phyloP scores from a whole-genome alignment of 2,797 vertebrate genomes.

The Chrysocyon brachyurus region DNA sequence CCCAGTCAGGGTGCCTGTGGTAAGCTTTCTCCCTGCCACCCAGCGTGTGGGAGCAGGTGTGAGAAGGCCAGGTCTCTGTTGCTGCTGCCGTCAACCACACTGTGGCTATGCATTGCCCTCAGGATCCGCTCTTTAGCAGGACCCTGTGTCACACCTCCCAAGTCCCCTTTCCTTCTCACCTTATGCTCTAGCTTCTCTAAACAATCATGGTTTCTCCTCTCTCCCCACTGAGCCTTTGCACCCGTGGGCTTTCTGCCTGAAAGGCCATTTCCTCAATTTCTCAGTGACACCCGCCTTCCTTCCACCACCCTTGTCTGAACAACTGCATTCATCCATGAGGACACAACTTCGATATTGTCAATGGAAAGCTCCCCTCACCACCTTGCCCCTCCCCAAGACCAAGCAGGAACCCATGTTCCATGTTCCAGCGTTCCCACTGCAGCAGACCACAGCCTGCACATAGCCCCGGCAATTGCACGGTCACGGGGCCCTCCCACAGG shows the following conservation, averaged over 20 bases:
- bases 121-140: background rate
- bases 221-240: background rate
- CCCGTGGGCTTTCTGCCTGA: background rate
- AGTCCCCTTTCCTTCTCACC: background rate
- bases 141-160: background rate
- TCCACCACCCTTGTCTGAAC: background rate
- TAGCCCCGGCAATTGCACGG: fast-evolving
- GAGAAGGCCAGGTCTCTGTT: background rate
- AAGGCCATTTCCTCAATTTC: background rate
- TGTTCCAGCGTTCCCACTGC: background rate
- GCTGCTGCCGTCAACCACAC: too few relatives aligned
- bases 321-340: background rate
- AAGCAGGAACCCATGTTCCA: fast-evolving
- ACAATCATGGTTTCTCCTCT: background rate
- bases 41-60: fast-evolving
- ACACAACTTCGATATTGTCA: background rate
- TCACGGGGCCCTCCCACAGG: background rate
- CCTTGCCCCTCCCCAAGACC: too few relatives aligned
- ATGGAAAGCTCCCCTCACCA: background rate
- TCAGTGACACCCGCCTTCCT: background rate
- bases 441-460: background rate
- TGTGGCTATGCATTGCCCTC: background rate
- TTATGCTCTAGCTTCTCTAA: background rate
- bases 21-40: too few relatives aligned
- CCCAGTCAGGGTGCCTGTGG: fast-evolving